Evolutionary conservation across 2,797 vertebrate genomes (phyloP), one percentile per base, ranked within the genome.

Genomic region (Sebastes trivittatus): DNA sequence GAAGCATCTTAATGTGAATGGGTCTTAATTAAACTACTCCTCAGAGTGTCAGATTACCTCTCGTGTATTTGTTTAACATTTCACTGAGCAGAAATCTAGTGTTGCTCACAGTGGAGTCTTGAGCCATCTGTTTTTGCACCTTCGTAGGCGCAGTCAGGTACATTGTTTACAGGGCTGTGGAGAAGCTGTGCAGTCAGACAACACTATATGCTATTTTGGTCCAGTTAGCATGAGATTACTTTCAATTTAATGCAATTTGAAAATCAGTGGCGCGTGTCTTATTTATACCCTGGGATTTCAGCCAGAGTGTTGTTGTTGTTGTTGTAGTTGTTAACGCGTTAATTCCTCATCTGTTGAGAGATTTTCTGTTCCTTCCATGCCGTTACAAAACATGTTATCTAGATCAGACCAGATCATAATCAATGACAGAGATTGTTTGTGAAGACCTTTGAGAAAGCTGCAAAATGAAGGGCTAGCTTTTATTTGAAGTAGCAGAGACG

Each of bases 11-110:
- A 72, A 72, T 78, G 25, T 83, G 75, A 84, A 64, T 59, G 9
- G 32, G 49, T 87, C 80, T 81, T 92, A 93, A 93, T 93, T 91
- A 89, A 88, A 81, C 55, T 30, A 14, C 62, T 76, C 64, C 69
- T 84, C 65, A 62, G 75, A 75, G 87, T 82, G 75, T 89, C 81
- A 56, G 46, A 77, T 84, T 83, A 61, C 77, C 85, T 77, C 85
- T 72, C 63, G 84, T 63, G 84, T 78, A 81, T 89, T 65, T 74
- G 66, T 89, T 86, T 58, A 70, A 72, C 78, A 74, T 90, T 88
- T 87, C 77, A 72, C 78, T 75, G 83, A 84, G 86, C 83, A 84
- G 75, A 82, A 71, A 83, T 70, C 76, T 72, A 70, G 71, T 46
- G 61, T 77, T 66, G 34, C 83, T 81, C 77, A 25, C 75, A 72